phyloP scores from a whole-genome alignment of 2,113 vertebrate species.

The Turnix velox region DNA sequence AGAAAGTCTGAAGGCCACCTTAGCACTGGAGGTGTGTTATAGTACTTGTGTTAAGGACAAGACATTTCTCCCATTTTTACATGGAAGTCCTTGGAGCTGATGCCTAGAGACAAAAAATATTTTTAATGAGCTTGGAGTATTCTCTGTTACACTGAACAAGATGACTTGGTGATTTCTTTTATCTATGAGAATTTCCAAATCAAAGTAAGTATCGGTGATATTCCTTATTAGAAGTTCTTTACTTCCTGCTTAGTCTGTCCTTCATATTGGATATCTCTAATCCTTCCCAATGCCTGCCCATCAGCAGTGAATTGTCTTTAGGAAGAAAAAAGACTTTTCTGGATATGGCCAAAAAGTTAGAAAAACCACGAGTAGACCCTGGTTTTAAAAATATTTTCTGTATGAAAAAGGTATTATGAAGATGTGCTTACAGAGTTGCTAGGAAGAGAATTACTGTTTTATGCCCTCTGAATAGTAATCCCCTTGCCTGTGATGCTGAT shows the following conservation, averaged over 20 bases:
- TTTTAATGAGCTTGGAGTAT: neutral
- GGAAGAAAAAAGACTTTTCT: neutral
- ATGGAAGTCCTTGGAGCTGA: neutral
- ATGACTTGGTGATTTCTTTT: neutral
- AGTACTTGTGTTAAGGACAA: neutral
- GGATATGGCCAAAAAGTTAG: neutral
- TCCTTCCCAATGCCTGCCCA: neutral
- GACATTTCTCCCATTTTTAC: neutral
- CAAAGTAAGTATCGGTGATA: neutral
- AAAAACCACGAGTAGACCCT: neutral
- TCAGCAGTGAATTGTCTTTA: neutral
- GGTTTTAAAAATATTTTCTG: neutral
- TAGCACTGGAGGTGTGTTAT: accelerated
- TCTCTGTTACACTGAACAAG: neutral
- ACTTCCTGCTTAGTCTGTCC: neutral
- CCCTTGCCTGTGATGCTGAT: neutral
- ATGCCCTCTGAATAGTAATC: neutral
- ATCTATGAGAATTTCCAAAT: neutral
- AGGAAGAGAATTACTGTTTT: neutral
- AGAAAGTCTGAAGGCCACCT: neutral
- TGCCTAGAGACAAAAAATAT: neutral
- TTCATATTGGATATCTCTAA: neutral
- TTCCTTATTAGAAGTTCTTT: neutral
- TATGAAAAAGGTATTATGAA: neutral
- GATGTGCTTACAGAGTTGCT: neutral